Evolutionary conservation across 2,113 vertebrate species (phyloP).

Genomic region (Lagopus muta): DNA sequence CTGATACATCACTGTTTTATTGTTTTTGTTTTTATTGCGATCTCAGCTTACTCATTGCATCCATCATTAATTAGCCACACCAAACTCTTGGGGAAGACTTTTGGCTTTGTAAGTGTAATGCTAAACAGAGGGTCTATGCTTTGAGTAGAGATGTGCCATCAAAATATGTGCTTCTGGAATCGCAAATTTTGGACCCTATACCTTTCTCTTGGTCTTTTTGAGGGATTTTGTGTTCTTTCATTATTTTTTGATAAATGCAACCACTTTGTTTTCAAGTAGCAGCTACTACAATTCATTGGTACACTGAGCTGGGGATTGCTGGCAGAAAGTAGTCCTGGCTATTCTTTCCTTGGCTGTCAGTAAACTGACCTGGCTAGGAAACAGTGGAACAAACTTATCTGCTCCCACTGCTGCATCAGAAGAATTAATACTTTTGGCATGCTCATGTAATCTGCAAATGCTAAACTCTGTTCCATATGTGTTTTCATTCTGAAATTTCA

Average conservation of each 20-base stretch:
- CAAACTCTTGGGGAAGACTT: not conserved
- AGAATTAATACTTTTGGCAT: constrained; percentile 23
- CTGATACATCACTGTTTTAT: not conserved
- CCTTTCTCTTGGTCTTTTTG: constrained; percentile 51
- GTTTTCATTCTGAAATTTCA: not conserved
- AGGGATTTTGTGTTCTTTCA: constrained; percentile 31
- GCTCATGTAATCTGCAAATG: not conserved
- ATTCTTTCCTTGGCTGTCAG: not conserved
- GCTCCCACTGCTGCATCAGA: not conserved
- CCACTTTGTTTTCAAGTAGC: constrained; percentile 11
- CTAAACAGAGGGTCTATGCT: not conserved
- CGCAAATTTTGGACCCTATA: not conserved
- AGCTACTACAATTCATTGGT: not conserved
- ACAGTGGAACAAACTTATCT: constrained; percentile 49
- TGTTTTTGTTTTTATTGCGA: not conserved
- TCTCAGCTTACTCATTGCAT: not conserved
- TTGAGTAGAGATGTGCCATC: constrained; percentile 52
- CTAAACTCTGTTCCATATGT: not conserved
- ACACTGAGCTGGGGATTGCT: not conserved
- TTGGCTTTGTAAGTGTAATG: not conserved
- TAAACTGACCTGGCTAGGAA: not conserved
- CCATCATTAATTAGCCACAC: not conserved
- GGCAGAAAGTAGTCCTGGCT: not conserved
- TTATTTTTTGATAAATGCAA: constrained; percentile 17
- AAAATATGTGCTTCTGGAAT: not conserved